Conservation (phyloP, 2,888 invertebrate genomes). For the Schrankia costaestrigalis region DNA sequence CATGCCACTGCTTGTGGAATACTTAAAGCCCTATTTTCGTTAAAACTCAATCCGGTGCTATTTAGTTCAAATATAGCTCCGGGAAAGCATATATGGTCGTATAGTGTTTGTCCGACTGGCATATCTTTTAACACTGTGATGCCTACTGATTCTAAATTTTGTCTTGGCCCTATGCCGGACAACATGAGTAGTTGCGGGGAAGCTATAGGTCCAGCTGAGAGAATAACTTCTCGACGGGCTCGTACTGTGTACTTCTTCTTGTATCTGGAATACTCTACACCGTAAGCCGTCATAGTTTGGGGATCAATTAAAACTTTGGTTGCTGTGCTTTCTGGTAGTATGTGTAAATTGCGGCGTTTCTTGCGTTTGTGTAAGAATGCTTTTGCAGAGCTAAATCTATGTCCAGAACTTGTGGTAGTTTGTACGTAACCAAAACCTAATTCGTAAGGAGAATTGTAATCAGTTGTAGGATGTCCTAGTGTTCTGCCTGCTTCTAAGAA, state of each 20-base stretch:
- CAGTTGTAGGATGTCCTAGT: constrained; percentile 84
- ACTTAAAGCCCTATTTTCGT: constrained; percentile 41
- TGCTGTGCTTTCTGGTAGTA: constrained; percentile 83
- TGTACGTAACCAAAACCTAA: constrained; percentile 85
- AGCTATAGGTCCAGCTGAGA: constrained; percentile 93
- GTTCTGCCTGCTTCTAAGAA: constrained; percentile 83
- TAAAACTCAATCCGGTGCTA: constrained; percentile 53
- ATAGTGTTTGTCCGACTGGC: constrained; percentile 84
- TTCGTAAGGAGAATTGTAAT: constrained; percentile 83
- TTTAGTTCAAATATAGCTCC: constrained; percentile 69
- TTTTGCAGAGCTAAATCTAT: constrained; percentile 84
- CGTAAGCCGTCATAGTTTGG: constrained; percentile 82
- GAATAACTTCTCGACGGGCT: constrained; percentile 89
- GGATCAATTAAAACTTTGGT: constrained; percentile 84
- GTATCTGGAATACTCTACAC: constrained; percentile 83
- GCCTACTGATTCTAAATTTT: constrained; percentile 74
- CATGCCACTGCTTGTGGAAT: constrained; percentile 45
- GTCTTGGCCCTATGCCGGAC: constrained; percentile 84
- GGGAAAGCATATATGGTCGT: constrained; percentile 82
- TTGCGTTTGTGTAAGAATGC: constrained; percentile 83
- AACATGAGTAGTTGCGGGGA: constrained; percentile 95
- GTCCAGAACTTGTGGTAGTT: constrained; percentile 80
- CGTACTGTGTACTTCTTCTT: constrained; percentile 65
- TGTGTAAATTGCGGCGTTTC: constrained; percentile 83
- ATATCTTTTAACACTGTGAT: constrained; percentile 83